Percentiles rank a stretch among this genome's conserved stretches.
These are phyloP conservation scores for Apodemia duryi DNA, from an alignment of 2,888 invertebrate genomes.

Conservation along the genomic window DNA sequence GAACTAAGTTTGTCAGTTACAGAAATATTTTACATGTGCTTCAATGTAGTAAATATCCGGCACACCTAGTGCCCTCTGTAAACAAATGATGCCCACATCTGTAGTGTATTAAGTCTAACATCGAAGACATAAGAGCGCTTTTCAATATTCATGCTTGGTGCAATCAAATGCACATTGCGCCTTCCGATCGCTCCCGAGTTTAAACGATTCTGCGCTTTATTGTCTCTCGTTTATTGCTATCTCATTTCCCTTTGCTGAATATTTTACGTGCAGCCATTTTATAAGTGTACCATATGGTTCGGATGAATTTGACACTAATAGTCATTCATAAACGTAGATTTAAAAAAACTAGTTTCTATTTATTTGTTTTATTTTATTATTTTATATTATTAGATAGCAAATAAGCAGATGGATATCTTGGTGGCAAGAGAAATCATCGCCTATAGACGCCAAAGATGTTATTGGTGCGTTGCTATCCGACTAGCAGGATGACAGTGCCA, in stretches of 20 bases:
- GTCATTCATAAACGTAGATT: not conserved
- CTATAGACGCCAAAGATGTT: too few relatives aligned
- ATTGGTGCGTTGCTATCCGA: too few relatives aligned
- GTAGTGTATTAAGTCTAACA: constrained; percentile 58
- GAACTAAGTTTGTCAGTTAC: constrained; percentile 5
- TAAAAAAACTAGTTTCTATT: too few relatives aligned
- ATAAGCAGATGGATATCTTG: too few relatives aligned
- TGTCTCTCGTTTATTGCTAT: constrained; percentile 37
- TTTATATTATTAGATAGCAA: too few relatives aligned
- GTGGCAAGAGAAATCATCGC: too few relatives aligned
- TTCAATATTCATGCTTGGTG: constrained; percentile 64
- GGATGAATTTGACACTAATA: not conserved
- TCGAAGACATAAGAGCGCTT: constrained; percentile 63
- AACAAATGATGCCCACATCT: constrained; percentile 60
- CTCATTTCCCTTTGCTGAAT: constrained; percentile 40
- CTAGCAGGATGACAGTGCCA: too few relatives aligned
- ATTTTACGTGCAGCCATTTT: not conserved
- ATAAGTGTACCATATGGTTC: not conserved
- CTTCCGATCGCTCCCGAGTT: constrained; percentile 37
- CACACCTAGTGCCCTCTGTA: constrained; percentile 48
- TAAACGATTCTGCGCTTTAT: constrained; percentile 56
- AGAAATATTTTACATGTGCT: constrained; percentile 45
- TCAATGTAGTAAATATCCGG: constrained; percentile 31
- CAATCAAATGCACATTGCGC: constrained; percentile 67
- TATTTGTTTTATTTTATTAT: too few relatives aligned